A percentile compares a stretch with the other conserved stretches of the same genome.
These are phyloP conservation scores for Paraescarpia echinospica DNA, from an alignment of 1,140 invertebrate species.

Conservation along the genomic window DNA sequence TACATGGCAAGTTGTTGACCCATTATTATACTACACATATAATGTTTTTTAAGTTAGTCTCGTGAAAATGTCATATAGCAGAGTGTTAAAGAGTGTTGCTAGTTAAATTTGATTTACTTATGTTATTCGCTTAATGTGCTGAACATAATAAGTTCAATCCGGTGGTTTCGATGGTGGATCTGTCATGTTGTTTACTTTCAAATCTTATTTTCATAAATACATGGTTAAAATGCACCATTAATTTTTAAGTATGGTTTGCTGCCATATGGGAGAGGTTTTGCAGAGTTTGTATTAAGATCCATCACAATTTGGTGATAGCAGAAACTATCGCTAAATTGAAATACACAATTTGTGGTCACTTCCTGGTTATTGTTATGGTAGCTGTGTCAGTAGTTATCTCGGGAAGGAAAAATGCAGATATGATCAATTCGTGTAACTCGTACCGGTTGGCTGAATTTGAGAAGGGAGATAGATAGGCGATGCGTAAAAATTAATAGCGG, in stretches of 20 bases:
- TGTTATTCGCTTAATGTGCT: no score
- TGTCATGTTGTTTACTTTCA: background rate
- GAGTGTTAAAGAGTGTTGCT: no score
- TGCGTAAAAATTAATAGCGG: background rate
- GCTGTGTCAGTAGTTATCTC: background rate
- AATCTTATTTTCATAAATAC: background rate
- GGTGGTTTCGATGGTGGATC: background rate
- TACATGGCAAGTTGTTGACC: background rate
- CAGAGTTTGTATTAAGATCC: background rate
- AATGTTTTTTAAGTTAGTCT: no score
- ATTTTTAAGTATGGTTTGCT: background rate
- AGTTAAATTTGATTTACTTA: no score
- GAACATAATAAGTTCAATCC: no score
- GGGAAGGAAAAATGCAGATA: background rate
- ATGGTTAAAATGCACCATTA: background rate
- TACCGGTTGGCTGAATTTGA: background rate
- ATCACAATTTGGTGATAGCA: background rate
- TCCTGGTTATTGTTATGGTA: background rate
- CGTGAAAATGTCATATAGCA: no score
- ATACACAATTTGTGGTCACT: background rate
- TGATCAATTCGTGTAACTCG: background rate
- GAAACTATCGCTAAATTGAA: background rate
- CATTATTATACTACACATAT: no score
- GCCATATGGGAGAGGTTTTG: background rate
- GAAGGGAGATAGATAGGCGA: background rate